Evolutionary conservation across 2,888 invertebrate genomes (phyloP), one percentile per base, ranked within the genome.

Genomic region (Oscheius sp.): DNA sequence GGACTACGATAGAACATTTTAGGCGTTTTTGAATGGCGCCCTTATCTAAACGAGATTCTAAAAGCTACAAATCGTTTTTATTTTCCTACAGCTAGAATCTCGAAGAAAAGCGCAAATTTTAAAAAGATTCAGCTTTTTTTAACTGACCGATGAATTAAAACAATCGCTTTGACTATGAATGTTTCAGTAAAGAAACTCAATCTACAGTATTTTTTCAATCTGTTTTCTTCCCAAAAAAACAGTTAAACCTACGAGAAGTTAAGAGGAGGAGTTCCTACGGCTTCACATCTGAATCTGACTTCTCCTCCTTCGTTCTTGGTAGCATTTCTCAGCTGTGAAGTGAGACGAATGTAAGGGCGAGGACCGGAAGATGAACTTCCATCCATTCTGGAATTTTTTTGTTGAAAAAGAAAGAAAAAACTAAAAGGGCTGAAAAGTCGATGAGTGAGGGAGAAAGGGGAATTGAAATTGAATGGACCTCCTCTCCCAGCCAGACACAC

Each of bases 331-430:
- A 86, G 75, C 29, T 76, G 69, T 20, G 81, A 79, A 15, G 82
- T 84, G 15, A 86, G 74, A 17, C 85, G 78, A 31, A 86, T 82
- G 74, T 86, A 86, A 12, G 86, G 85, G n/a, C 85, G 72, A 67
- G 76, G 78, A 17, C 78, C 76, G 31, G 80, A 79, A 17, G 81
- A 75, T n/a, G 71, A 68, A 37, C 75, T 77, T 42, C 84, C 84
- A 69, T 82, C 84, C 85, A 85, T 85, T 65, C 85, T 85, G 76
- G 69, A 79, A 72, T 25, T 23, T 52, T 52, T 8, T 23, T 8
- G n/a, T 8, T 25, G 3, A 2, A 25, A 61, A 61, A 45, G 8
- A 25, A 10, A 17, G 12, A 10, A 12, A 12, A 6, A 17, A 27
- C 45, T 29, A 17, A 45, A 27, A 45, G n/a, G 45, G n/a, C 55